Evolutionary conservation across 2,797 vertebrate species (phyloP).

Genomic region (Antennarius maculatus): DNA sequence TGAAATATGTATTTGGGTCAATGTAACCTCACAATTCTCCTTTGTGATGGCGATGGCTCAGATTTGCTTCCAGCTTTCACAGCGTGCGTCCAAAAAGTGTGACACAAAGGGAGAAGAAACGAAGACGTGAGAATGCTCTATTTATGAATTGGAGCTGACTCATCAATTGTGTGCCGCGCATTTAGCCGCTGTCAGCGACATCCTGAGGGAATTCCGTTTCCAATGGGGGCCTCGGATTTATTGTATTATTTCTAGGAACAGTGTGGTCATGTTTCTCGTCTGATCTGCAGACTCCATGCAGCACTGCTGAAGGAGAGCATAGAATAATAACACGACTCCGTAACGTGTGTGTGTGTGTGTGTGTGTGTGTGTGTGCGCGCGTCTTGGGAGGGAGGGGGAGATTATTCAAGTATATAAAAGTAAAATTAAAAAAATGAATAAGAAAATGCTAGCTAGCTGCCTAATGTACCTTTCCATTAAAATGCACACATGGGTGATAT

Average conservation of each 20-base stretch:
- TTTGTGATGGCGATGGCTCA: constrained; percentile 25
- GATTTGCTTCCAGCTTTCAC: constrained; percentile 16
- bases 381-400: no score
- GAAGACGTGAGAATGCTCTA: constrained; percentile 35
- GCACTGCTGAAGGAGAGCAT: neutral
- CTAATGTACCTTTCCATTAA: no score
- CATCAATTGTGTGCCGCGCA: constrained; percentile 55
- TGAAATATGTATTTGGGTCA: constrained; percentile 21
- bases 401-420: no score
- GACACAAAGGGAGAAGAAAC: constrained; percentile 29
- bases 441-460: no score
- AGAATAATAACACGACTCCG: neutral
- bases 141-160: constrained; percentile 63
- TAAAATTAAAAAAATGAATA: no score
- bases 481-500: no score
- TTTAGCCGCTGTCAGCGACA: constrained; percentile 49
- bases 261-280: constrained; percentile 44
- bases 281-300: constrained; percentile 23
- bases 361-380: no score
- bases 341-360: no score
- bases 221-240: constrained; percentile 12
- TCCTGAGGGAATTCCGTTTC: constrained; percentile 39
- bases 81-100: constrained; percentile 32
- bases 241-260: constrained; percentile 40
- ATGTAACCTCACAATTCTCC: constrained; percentile 13